Base-by-base conservation (phyloP, 2,797 vertebrate genomes). In the Lycodopsis pacificus region DNA sequence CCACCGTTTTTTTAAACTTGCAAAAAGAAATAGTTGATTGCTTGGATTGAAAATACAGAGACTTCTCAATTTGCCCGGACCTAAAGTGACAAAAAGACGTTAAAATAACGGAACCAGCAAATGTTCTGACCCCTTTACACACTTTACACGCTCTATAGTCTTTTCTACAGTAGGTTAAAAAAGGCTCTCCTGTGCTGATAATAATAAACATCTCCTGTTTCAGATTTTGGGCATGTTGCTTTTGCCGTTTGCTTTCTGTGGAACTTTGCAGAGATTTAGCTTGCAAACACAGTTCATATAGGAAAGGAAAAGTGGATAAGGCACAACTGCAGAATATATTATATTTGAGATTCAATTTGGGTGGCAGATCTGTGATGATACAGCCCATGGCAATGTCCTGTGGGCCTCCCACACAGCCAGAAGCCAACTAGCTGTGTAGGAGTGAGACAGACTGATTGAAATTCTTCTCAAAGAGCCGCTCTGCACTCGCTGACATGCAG, bases 341-440 rank as follows among this genome's bases (percentile, higher is more conserved):
- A 75, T 36, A 78, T 76, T 77, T 74, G 5, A 88, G 58, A 91
- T 89, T 81, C 36, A 81, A 86, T 92, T 88, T 89, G 73, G 80
- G 80, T 81, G 76, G 87, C 88, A 82, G 88, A 91, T 89, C 73
- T 92, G 85, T 84, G 86, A 84, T 86, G 86, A 89, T 66, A 48
- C 61, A 87, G 88, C 86, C 83, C 71, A 14, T 88, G 84, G 88
- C 88, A 82, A 84, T 88, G 91, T 93, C 92, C 86, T 83, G 84
- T 89, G 86, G 89, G 91, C 89, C 93, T 92, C 90, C 92, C 90
- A 94, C 90, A 86, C 87, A 91, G 85, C 89, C 80, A 87, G 88
- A 86, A 87, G 88, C 82, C 85, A 83, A 80, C 84, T 76, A 57
- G 59, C 81, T 89, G 91, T 85, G 90, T 91, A 76, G 92, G 91